These are phyloP conservation scores for Takifugu flavidus DNA, from an alignment of 2,113 vertebrate species.

Conservation along the genomic window DNA sequence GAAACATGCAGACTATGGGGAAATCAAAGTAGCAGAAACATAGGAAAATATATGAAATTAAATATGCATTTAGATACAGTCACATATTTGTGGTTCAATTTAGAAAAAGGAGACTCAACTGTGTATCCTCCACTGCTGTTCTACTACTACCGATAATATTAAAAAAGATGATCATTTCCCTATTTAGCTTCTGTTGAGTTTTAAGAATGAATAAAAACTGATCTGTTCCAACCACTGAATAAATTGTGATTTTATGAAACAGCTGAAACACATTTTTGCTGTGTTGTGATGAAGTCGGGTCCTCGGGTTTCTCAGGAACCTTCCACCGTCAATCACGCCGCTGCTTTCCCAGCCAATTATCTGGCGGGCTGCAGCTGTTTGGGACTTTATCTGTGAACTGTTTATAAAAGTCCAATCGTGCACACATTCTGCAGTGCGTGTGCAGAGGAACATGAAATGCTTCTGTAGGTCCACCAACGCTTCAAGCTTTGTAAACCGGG, in stretches of 20 bases:
- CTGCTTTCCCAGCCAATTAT: conserved; percentile 74
- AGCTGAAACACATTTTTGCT: neutral
- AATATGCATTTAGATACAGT: neutral
- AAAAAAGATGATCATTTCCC: too few relatives aligned
- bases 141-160: too few relatives aligned
- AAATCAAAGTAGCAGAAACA: conserved; percentile 10
- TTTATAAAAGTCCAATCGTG: conserved; percentile 66
- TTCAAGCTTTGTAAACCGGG: conserved; percentile 40
- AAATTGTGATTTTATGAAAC: neutral
- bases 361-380: conserved; percentile 55
- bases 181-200: too few relatives aligned
- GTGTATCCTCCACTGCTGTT: too few relatives aligned
- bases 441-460: conserved; percentile 52
- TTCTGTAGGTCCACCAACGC: conserved; percentile 49
- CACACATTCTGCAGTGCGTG: conserved; percentile 45
- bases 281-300: neutral
- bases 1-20: neutral
- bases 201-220: too few relatives aligned
- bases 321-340: conserved; percentile 48
- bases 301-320: conserved; percentile 20
- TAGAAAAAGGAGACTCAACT: too few relatives aligned
- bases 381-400: conserved; percentile 71
- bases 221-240: too few relatives aligned
- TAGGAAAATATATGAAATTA: neutral
- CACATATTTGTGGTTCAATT: neutral